phyloP scores from a whole-genome alignment of 2,113 vertebrate species.

The Ictalurus punctatus region DNA sequence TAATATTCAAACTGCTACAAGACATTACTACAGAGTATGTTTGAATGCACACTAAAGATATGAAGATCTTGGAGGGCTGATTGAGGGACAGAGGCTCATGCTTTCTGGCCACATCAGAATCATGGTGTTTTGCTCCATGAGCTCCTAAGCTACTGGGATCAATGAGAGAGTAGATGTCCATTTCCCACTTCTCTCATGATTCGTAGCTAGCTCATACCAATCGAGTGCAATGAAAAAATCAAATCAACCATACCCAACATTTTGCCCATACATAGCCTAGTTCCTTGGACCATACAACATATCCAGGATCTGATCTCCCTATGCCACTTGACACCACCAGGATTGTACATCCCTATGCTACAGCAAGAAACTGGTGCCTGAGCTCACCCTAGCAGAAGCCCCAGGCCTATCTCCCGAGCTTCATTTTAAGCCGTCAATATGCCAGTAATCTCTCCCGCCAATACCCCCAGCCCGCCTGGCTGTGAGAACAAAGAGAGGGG shows the following conservation, averaged over 20 bases:
- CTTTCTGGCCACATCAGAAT: neutral
- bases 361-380: slow-evolving; percentile 6
- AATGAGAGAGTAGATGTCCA: neutral
- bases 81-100: neutral
- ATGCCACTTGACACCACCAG: slow-evolving; percentile 28
- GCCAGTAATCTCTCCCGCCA: slow-evolving; percentile 58
- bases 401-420: slow-evolving; percentile 34
- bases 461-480: slow-evolving; percentile 42
- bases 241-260: neutral
- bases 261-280: neutral
- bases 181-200: neutral
- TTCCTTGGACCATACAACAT: neutral
- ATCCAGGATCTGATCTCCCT: neutral
- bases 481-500: slow-evolving; percentile 55
- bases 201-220: slow-evolving; percentile 20
- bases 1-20: slow-evolving; percentile 60
- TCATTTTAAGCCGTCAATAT: slow-evolving; percentile 56
- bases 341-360: neutral
- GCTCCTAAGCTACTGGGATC: no score
- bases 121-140: neutral
- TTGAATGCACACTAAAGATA: neutral
- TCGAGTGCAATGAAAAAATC: neutral
- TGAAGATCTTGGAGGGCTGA: neutral
- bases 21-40: slow-evolving; percentile 18
- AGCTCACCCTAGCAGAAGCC: slow-evolving; percentile 21